phyloP scores from a whole-genome alignment of 2,113 vertebrate species.

The Percina caprodes region DNA sequence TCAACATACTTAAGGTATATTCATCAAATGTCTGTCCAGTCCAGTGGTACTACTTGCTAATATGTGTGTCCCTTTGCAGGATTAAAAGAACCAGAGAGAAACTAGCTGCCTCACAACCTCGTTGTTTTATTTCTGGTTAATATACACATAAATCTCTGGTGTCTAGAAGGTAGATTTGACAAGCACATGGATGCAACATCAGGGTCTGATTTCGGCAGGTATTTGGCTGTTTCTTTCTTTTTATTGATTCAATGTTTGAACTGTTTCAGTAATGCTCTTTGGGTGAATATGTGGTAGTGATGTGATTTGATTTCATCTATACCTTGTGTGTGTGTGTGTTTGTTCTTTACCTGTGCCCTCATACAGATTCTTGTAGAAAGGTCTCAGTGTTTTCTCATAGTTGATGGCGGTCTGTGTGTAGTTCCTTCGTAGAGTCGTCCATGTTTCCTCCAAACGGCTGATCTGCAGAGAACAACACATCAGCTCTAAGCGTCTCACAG shows the following conservation, averaged over 20 bases:
- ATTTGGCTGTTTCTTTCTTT: neutral
- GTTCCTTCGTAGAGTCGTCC: constrained; percentile 91
- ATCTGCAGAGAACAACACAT: constrained; percentile 83
- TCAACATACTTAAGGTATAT: too few relatives aligned
- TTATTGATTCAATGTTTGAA: neutral
- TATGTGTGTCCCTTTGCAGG: too few relatives aligned
- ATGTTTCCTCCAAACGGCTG: constrained; percentile 92
- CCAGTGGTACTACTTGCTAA: too few relatives aligned
- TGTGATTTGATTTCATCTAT: neutral
- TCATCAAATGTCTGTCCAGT: too few relatives aligned
- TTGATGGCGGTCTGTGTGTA: constrained; percentile 93
- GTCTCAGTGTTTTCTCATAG: constrained; percentile 96
- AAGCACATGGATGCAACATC: too few relatives aligned
- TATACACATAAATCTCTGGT: too few relatives aligned
- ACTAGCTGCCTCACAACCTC: too few relatives aligned
- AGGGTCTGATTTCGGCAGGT: neutral
- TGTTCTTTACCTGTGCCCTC: constrained; percentile 87
- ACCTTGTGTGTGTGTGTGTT: neutral
- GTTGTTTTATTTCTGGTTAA: too few relatives aligned
- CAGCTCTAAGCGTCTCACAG: neutral
- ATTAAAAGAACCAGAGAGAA: too few relatives aligned
- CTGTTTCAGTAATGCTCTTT: neutral
- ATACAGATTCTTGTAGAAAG: constrained; percentile 91
- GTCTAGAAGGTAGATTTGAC: too few relatives aligned
- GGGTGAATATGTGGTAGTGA: neutral